Base-by-base conservation (phyloP, 23 tunicate species). In the Styela plicata region DNA sequence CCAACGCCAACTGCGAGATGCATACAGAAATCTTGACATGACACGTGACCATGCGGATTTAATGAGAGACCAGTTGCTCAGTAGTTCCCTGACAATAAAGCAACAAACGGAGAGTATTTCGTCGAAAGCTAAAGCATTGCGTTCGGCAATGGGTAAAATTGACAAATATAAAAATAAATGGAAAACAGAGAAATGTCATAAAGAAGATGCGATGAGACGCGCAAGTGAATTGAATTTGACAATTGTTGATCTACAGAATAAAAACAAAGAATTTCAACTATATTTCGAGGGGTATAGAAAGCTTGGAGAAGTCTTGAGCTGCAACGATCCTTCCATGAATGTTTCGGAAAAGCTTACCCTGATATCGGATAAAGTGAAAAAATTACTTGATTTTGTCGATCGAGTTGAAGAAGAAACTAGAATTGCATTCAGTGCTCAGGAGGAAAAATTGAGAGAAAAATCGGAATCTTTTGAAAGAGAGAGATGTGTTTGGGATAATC, bases 21-120 rank as follows among this genome's bases (percentile, higher is more conserved):
- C 96, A 31, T 68, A 74, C 33, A 52, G 28, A 16, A 89, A 89
- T 5, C 57, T 85, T 24, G 44, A 73, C 7, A 33, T 82, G 26
- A 76, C 96, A 29, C 80, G 74, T 31, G 37, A 85, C 0, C 84
- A 80, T 3, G 78, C 86, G 31, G 89, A 90, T 35, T 29, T 52
- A 36, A 63, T 90, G 71, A 89, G 89, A 21, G 1, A 76, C 24
- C 65, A 65, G 27, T 57, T 76, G 24, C 65, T 16, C 10, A 20
- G 26, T 37, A 36, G 29, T 27, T 33, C 81, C 0, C 21, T 65
- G 0, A 76, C 63, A 69, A 20, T 76, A 65, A 52, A 53, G 66
- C 30, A 76, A 53, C 81, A 76, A 44, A 57, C 81, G 3, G 66
- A 53, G 18, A 29, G 22, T 44, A 25, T 76, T 25, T 24, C 26